A percentile compares a stretch with the other conserved stretches of the same genome.
These are phyloP conservation scores for Liparis tanakae DNA, from an alignment of 2,797 vertebrate species.

Conservation along the genomic window DNA sequence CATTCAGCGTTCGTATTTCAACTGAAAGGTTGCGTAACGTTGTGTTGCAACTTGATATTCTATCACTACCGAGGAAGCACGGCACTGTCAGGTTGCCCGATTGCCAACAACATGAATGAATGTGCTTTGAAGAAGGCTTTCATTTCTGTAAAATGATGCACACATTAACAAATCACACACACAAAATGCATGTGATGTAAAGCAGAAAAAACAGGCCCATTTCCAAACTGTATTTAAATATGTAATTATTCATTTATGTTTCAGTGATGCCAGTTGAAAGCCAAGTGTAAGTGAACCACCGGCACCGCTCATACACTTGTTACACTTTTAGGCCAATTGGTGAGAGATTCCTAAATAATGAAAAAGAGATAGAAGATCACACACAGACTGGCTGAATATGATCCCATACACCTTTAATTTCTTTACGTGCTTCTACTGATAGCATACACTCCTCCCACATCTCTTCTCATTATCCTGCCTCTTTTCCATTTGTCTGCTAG, in stretches of 20 bases:
- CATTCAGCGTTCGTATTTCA: constrained; percentile 11
- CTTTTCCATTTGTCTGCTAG: constrained; percentile 55
- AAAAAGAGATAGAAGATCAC: constrained; percentile 15
- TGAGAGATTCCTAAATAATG: constrained; percentile 8
- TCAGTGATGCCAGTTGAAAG: constrained; percentile 17
- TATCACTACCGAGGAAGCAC: not conserved
- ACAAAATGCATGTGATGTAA: constrained; percentile 26
- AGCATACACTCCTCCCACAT: constrained; percentile 33
- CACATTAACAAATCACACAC: constrained; percentile 25
- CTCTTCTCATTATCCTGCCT: constrained; percentile 48
- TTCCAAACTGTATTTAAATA: constrained; percentile 25
- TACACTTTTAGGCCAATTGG: constrained; percentile 42
- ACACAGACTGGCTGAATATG: constrained; percentile 3
- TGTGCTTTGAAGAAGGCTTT: not conserved
- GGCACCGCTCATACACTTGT: not conserved
- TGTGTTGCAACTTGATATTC: not conserved
- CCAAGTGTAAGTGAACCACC: constrained; percentile 6
- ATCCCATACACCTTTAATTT: constrained; percentile 2
- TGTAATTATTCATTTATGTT: not conserved
- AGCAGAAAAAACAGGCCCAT: not conserved
- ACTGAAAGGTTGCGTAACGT: not conserved
- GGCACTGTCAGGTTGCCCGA: constrained; percentile 6
- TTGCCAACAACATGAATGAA: not conserved
- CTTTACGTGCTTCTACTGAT: constrained; percentile 26
- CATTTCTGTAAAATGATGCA: not conserved